phyloP scores from a whole-genome alignment of 1,140 invertebrate genomes.

The Mercenaria mercenaria region DNA sequence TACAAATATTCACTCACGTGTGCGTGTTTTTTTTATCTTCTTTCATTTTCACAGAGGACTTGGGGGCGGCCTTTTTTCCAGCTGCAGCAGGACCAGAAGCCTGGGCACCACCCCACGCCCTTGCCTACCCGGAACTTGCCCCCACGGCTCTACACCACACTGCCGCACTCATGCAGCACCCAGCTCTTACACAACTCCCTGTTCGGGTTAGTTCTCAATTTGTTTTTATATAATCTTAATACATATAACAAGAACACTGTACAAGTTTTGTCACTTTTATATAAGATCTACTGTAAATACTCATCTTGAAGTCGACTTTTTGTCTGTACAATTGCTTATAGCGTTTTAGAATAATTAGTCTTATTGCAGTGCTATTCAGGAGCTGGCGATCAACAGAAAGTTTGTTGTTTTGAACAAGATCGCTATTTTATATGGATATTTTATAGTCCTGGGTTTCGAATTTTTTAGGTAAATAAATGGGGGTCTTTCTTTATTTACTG shows the following conservation, averaged over 20 bases:
- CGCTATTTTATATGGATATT: no score
- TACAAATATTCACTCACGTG: slow-evolving; percentile 36
- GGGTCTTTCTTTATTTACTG: no score
- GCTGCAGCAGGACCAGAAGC: slow-evolving; percentile 91
- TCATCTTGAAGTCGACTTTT: no score
- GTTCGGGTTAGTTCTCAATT: slow-evolving; percentile 75
- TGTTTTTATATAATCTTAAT: slow-evolving; percentile 8
- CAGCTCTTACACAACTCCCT: slow-evolving; percentile 98
- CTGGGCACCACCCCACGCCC: slow-evolving; percentile 94
- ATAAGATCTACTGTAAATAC: no score
- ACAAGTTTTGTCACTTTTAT: not conserved
- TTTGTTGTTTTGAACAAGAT: no score
- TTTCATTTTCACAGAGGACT: slow-evolving; percentile 88
- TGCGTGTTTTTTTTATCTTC: slow-evolving; percentile 51
- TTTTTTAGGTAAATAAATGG: no score
- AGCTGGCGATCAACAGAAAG: no score
- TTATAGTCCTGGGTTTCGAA: no score
- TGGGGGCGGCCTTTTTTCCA: slow-evolving; percentile 96
- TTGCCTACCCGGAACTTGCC: slow-evolving; percentile 90
- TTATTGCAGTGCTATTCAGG: no score
- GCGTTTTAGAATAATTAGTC: no score
- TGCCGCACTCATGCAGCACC: slow-evolving; percentile 95
- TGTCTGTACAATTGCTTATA: no score
- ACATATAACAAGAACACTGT: not conserved
- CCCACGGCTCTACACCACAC: slow-evolving; percentile 93